Evolutionary conservation across 1,140 invertebrate species (phyloP), one percentile per base, ranked within the genome.

Genomic region (Lepidurus couesii): DNA sequence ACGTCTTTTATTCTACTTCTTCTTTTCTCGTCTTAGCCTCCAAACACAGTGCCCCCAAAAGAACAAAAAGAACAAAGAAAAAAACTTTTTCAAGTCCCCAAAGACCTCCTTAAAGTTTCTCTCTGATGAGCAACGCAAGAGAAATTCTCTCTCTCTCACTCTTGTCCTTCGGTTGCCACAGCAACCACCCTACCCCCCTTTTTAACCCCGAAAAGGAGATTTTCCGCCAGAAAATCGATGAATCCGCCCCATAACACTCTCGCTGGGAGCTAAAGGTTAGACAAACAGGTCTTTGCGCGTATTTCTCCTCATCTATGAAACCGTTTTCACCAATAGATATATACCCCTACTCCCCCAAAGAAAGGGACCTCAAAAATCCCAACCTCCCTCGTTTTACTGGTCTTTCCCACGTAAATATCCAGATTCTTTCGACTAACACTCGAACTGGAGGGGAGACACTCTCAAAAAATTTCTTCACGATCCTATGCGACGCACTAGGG

Each of bases 261-360:
- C 47, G 13, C 21, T 16, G 16, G 16, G 53, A 65, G 34, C 53
- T 65, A 65, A 65, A 65, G 13, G 53, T 65, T 65, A 65, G 16
- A n/a, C 53, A 65, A 65, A 65, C 53, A 65, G 53, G 53, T 65
- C 53, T 65, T 65, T 65, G 53, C n/a, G 53, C 53, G 53, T 65
- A 65, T n/a, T 65, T 65, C 13, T 65, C 47, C 47, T 9, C 21
- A 7, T 21, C 13, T 65, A 13, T 21, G 21, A 9, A 34, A 34
- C 34, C 34, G 34, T 34, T 34, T 34, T 34, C 53, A 16, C 53
- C 45, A 47, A 10, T 47, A 65, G 21, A 13, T 21, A 13, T 13
- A 21, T 11, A 47, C 9, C 8, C 9, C 13, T 7, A 65, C 16
- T 7, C 13, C 53, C 53, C 16, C 3, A 65, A 13, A 13, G 4